phyloP scores from a whole-genome alignment of 2,888 invertebrate genomes.

The Archaeoteleia sp. region DNA sequence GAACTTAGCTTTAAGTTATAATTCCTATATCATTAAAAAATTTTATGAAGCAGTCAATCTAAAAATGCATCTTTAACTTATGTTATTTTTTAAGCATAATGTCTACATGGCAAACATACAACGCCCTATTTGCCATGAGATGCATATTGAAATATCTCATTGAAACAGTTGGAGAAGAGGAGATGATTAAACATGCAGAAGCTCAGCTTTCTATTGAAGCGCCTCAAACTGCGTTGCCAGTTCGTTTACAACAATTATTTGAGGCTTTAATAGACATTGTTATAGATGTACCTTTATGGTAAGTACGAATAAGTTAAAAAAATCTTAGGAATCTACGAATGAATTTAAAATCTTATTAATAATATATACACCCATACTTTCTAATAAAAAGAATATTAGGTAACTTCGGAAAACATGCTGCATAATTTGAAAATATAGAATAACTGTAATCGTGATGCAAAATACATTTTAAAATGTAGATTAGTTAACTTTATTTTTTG shows the following conservation, averaged over 20 bases:
- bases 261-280: constrained; percentile 86
- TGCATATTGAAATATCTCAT: constrained; percentile 91
- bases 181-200: constrained; percentile 89
- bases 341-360: too few relatives aligned
- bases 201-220: constrained; percentile 73
- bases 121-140: constrained; percentile 92
- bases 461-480: too few relatives aligned
- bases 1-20: too few relatives aligned
- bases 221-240: constrained; percentile 51
- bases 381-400: too few relatives aligned
- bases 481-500: too few relatives aligned
- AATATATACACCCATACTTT: too few relatives aligned
- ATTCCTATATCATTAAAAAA: too few relatives aligned
- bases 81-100: constrained; percentile 78
- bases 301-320: neutral
- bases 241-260: constrained; percentile 82
- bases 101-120: constrained; percentile 95
- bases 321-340: neutral
- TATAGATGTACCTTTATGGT: constrained; percentile 84
- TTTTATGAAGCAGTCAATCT: too few relatives aligned
- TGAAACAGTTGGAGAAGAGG: constrained; percentile 92
- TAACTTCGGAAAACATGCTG: too few relatives aligned
- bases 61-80: too few relatives aligned
- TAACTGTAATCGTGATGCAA: too few relatives aligned
- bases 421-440: too few relatives aligned